Evolutionary conservation across 2,113 vertebrate species (phyloP).

Genomic region (Pterophyllum scalare): DNA sequence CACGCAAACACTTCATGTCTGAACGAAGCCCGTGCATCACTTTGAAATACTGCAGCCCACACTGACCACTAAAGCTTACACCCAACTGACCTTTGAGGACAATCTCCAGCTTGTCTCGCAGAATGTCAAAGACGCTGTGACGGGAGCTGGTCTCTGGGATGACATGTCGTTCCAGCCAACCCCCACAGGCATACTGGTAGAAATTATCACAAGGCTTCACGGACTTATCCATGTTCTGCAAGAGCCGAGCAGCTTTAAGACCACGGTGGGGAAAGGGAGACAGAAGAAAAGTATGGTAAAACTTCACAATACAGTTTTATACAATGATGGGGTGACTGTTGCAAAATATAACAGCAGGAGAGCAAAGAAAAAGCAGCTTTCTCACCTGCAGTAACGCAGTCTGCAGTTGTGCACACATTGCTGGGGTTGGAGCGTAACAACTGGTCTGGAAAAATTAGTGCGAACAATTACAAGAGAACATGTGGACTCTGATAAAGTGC

Average conservation of each 20-base stretch:
- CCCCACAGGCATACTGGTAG: constrained; percentile 95
- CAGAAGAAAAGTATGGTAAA: neutral
- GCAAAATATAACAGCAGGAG: neutral
- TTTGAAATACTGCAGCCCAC: constrained; percentile 37
- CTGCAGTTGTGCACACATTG: constrained; percentile 84
- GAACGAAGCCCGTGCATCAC: constrained; percentile 18
- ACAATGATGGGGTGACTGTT: neutral
- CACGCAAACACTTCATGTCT: constrained; percentile 11
- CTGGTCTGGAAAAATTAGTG: constrained; percentile 76
- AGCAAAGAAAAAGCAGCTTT: neutral
- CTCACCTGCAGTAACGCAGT: constrained; percentile 93
- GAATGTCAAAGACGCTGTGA: constrained; percentile 94
- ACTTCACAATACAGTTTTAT: neutral
- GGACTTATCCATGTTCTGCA: constrained; percentile 92
- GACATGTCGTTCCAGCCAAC: constrained; percentile 91
- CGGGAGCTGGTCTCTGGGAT: constrained; percentile 94
- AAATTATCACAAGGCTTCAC: constrained; percentile 92
- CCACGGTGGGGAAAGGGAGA: neutral
- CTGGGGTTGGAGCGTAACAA: constrained; percentile 50
- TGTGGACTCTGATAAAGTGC: constrained; percentile 4
- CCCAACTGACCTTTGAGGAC: constrained; percentile 89
- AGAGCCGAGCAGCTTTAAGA: constrained; percentile 88
- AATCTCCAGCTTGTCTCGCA: constrained; percentile 93
- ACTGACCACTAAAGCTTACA: constrained; percentile 17
- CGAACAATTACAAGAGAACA: constrained; percentile 21